phyloP scores from a whole-genome alignment of 2,113 vertebrate species.

The Conger conger region DNA sequence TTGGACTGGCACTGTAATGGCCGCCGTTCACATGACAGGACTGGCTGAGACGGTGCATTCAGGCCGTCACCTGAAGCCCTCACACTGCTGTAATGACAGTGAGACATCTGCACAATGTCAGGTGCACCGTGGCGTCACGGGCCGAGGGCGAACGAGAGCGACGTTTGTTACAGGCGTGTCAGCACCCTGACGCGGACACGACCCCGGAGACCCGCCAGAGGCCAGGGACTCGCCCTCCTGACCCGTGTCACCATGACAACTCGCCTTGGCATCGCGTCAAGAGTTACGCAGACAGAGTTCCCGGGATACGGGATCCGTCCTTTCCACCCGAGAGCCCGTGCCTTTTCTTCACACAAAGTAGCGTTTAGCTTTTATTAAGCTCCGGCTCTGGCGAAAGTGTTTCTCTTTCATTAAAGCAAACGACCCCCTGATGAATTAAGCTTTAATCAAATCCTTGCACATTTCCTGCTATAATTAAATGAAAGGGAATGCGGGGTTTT shows the following conservation, averaged over 20 bases:
- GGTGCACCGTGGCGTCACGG: neutral
- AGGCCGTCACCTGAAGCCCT: neutral
- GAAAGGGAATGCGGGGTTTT: neutral
- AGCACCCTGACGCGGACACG: neutral
- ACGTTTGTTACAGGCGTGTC: neutral
- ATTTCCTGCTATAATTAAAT: neutral
- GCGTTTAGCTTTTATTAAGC: neutral
- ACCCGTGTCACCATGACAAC: neutral
- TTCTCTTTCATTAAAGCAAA: neutral
- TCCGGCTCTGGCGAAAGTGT: neutral
- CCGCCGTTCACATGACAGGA: neutral
- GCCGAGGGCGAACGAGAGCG: neutral
- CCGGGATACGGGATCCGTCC: neutral
- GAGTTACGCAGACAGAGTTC: neutral
- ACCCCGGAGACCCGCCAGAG: neutral
- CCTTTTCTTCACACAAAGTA: too few species aligned
- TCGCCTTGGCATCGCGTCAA: neutral
- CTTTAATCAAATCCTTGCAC: neutral
- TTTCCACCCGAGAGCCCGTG: neutral
- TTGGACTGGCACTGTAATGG: neutral
- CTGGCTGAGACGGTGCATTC: neutral
- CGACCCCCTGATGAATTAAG: neutral
- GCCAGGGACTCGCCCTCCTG: neutral
- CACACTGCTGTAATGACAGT: neutral
- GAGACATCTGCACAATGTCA: neutral